Percentiles rank a stretch among this genome's conserved stretches.
These are phyloP conservation scores for Elephantulus edwardii DNA, from an alignment of 2,113 vertebrate genomes.

Conservation along the genomic window DNA sequence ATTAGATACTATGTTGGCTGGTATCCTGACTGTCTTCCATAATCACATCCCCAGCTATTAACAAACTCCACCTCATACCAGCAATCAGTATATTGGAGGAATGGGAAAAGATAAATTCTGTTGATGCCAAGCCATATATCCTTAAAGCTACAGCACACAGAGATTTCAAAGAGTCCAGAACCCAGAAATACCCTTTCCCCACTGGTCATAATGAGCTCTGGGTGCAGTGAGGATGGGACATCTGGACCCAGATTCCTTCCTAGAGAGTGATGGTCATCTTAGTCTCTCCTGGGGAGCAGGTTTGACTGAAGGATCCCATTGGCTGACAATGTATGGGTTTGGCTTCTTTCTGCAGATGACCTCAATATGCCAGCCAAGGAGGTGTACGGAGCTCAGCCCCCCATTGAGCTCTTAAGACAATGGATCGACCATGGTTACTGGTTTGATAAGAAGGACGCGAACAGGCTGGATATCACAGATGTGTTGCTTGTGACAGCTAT, in stretches of 20 bases:
- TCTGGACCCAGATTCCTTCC: background rate
- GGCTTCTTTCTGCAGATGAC: constrained; percentile 86
- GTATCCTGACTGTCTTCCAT: background rate
- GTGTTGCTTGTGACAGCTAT: constrained; percentile 91
- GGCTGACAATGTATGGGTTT: background rate
- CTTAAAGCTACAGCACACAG: background rate
- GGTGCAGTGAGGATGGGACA: background rate
- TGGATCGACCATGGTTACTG: constrained; percentile 94
- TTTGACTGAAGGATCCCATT: background rate
- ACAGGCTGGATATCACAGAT: constrained; percentile 86
- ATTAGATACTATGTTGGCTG: background rate
- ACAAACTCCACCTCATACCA: background rate
- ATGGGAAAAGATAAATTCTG: background rate
- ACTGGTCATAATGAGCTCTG: background rate
- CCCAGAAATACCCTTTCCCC: background rate
- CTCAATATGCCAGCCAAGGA: constrained; percentile 97
- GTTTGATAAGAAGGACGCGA: constrained; percentile 94
- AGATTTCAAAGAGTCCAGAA: constrained; percentile 27
- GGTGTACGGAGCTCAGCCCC: constrained; percentile 93
- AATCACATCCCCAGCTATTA: background rate
- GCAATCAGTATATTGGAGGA: background rate
- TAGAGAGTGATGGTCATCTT: background rate
- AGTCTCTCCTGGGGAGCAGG: background rate
- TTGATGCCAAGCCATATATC: background rate
- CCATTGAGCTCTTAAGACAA: constrained; percentile 93